Percentiles rank a stretch among this genome's conserved stretches.
Conservation (phyloP, 2,888 invertebrate species). For the Tolmerus cingulatus region DNA sequence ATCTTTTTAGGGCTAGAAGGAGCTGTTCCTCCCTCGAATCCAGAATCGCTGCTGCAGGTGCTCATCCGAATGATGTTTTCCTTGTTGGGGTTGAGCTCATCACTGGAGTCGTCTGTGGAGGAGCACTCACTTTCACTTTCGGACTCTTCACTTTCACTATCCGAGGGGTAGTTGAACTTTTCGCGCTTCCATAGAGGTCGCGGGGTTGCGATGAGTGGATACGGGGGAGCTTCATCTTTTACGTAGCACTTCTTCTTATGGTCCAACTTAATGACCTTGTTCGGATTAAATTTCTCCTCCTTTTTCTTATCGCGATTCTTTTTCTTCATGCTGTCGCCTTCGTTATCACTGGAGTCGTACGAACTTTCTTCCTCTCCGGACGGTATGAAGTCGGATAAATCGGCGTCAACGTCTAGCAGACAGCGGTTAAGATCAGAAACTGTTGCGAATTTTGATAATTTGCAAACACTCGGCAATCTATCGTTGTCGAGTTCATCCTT, state of each 20-base stretch:
- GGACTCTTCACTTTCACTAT: conserved; percentile 64
- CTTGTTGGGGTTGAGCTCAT: conserved; percentile 53
- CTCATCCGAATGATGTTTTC: conserved; percentile 67
- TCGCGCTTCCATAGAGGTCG: conserved; percentile 67
- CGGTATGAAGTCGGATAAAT: conserved; percentile 62
- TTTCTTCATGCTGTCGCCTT: conserved; percentile 62
- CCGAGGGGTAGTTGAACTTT: conserved; percentile 64
- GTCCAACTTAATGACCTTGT: conserved; percentile 62
- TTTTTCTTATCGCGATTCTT: conserved; percentile 58
- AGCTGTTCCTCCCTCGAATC: conserved; percentile 77
- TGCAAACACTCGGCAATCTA: not conserved
- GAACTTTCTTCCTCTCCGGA: conserved; percentile 55
- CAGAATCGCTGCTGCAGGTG: conserved; percentile 85
- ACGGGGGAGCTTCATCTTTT: conserved; percentile 67
- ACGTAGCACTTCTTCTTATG: conserved; percentile 62
- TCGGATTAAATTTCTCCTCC: conserved; percentile 61
- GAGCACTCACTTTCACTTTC: conserved; percentile 56
- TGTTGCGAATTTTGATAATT: conserved; percentile 64
- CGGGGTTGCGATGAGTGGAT: conserved; percentile 70
- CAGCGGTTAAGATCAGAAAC: conserved; percentile 64
- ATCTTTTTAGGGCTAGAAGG: conserved; percentile 73
- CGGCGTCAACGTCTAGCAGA: conserved; percentile 63
- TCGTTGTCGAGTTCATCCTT: conserved; percentile 25
- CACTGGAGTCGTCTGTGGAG: conserved; percentile 44
- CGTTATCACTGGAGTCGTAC: conserved; percentile 57